A percentile compares a stretch with the other conserved stretches of the same genome.
Conservation (phyloP, 1,140 invertebrate genomes). For the Copidosoma floridanum region DNA sequence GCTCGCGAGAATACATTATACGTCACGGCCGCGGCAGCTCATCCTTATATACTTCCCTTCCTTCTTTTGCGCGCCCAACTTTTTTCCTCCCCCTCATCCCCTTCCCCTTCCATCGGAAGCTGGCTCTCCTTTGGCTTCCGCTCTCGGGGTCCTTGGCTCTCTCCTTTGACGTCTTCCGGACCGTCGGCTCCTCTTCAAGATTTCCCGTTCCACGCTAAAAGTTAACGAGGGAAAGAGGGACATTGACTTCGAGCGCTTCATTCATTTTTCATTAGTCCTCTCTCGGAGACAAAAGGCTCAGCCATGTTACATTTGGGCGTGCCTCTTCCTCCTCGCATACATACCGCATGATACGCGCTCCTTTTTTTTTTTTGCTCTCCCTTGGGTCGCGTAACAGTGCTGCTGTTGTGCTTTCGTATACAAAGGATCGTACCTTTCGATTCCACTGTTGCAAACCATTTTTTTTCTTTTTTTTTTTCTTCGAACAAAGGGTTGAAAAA, state of each 20-base stretch:
- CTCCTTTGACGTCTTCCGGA: constrained; percentile 18
- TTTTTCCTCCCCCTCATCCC: neutral
- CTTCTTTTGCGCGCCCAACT: neutral
- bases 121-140: neutral
- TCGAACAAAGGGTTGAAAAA: too few relatives aligned
- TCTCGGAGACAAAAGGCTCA: neutral
- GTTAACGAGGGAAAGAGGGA: constrained; percentile 9
- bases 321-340: neutral
- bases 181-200: too few relatives aligned
- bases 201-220: too few relatives aligned
- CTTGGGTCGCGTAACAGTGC: neutral
- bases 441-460: too few relatives aligned
- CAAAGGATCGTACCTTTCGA: too few relatives aligned
- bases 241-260: neutral
- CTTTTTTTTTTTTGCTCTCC: neutral
- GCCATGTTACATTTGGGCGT: neutral
- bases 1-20: constrained; percentile 4
- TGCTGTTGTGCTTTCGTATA: too few relatives aligned
- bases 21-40: neutral
- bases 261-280: constrained; percentile 21
- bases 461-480: too few relatives aligned
- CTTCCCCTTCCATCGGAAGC: neutral
- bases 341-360: neutral
- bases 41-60: neutral
- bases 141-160: constrained; percentile 6